Evolutionary conservation across 2,797 vertebrate species (phyloP), one percentile per base, ranked within the genome.

Genomic region (Chloroceryle amazona): DNA sequence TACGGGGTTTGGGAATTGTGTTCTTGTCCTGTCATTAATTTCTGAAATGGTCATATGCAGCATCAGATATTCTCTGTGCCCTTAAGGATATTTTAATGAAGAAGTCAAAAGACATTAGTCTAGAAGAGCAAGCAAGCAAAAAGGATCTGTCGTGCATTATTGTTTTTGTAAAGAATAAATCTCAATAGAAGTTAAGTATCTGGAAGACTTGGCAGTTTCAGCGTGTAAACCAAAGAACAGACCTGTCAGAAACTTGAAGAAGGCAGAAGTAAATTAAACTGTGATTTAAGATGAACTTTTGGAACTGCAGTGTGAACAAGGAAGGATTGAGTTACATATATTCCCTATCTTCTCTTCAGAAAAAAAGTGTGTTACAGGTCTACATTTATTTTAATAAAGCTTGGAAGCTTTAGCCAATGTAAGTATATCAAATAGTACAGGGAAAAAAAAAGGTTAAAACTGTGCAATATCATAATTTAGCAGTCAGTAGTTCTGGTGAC

Each of bases 281-380:
- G 65, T 70, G 61, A 84, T 84, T 90, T 86, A 88, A 83, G 31
- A 74, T 72, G 74, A 75, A 85, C 37, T 90, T 93, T 49, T 19
- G 13, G 10, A 86, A 81, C n/a, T 57, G 23, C 8, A 31, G 0
- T 42, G 49, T 78, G 68, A 81, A 52, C 68, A 46, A 65, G 49
- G 65, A 88, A 39, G 42, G 13, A 2, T 85, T 81, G 63, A 65
- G 35, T 86, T 87, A 63, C 85, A 61, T 70, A 22, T 78, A 11
- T 65, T 83, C 47, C 26, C 42, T 75, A 3, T 70, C 61, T 85
- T 72, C 13, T 72, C 12, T 73, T 86, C 39, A 84, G 33, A 63
- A 89, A 86, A 37, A 39, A 39, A 60, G 49, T 67, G 10, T 2
- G 4, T 86, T 67, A 22, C 21, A 52, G 3, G 19, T 75, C 58